Evolutionary conservation across 30 jellyfish, hydroid and myxozoan genomes (phyloP).

Genomic region (Hydractinia echinata): DNA sequence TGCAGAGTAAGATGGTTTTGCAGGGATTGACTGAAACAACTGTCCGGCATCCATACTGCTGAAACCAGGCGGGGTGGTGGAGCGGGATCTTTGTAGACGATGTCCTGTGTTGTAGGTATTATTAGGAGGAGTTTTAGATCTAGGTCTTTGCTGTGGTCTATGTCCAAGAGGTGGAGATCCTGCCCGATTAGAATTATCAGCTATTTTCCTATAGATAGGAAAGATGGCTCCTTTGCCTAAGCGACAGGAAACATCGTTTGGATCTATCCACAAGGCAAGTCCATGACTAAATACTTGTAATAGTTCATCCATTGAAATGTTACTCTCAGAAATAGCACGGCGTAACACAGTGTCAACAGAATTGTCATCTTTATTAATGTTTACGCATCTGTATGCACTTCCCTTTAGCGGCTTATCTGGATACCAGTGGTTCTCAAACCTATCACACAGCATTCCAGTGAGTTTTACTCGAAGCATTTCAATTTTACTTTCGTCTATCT

Average conservation of each 20-base stretch:
- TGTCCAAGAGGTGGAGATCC: background rate
- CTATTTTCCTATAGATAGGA: conserved; percentile 50
- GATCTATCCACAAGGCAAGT: conserved; percentile 95
- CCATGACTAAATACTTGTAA: conserved; percentile 60
- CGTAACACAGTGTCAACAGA: conserved; percentile 66
- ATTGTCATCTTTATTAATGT: conserved; percentile 65
- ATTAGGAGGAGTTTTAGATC: conserved; percentile 30
- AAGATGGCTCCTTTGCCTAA: conserved; percentile 69
- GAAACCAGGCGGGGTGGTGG: conserved; percentile 39
- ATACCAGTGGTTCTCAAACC: conserved; percentile 83
- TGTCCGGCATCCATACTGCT: conserved; percentile 21
- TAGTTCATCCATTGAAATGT: conserved; percentile 45
- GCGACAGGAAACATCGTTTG: conserved; percentile 81
- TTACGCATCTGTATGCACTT: conserved; percentile 80
- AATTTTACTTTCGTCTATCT: conserved; percentile 50
- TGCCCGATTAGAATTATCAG: conserved; percentile 19
- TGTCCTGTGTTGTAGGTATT: background rate
- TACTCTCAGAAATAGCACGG: conserved; percentile 60
- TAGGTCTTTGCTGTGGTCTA: conserved; percentile 31
- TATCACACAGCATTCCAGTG: conserved; percentile 38
- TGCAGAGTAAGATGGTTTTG: background rate
- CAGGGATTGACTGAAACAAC: background rate
- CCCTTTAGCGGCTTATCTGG: conserved; percentile 90
- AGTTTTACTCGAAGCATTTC: conserved; percentile 54
- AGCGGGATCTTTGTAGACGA: conserved; percentile 1